Conservation (phyloP, 2,797 vertebrate genomes). For the Gymnoscopelus microlampas region DNA sequence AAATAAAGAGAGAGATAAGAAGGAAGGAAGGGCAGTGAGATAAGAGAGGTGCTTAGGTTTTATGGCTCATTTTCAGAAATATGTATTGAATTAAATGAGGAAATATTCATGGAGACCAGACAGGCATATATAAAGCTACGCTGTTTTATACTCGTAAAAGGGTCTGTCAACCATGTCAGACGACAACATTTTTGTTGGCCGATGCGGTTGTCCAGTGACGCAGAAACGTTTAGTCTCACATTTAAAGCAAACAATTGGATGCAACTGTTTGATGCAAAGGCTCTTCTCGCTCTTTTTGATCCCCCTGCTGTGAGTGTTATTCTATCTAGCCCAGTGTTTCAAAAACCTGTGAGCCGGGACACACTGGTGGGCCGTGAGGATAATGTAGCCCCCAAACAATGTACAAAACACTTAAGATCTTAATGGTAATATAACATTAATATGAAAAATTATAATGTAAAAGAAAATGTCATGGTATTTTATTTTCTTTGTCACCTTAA, state of each 20-base stretch:
- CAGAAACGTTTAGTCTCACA: too few relatives aligned
- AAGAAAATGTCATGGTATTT: too few relatives aligned
- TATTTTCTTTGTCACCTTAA: too few relatives aligned
- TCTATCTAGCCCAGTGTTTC: background rate
- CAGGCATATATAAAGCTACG: constrained; percentile 17
- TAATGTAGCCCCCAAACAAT: too few relatives aligned
- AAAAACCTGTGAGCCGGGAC: too few relatives aligned
- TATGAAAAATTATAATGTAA: too few relatives aligned
- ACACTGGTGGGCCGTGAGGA: too few relatives aligned
- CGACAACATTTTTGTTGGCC: too few relatives aligned
- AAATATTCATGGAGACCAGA: constrained; percentile 44
- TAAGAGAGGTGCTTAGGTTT: constrained; percentile 16
- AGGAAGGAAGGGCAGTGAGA: background rate
- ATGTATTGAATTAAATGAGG: constrained; percentile 46
- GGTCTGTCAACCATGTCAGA: too few relatives aligned
- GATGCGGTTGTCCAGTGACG: too few relatives aligned
- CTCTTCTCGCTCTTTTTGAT: constrained; percentile 63
- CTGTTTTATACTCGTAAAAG: constrained; percentile 16
- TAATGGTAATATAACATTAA: too few relatives aligned
- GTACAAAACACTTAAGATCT: too few relatives aligned
- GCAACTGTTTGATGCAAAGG: constrained; percentile 56
- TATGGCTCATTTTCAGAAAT: constrained; percentile 38
- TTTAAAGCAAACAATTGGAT: constrained; percentile 51
- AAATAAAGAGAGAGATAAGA: background rate
- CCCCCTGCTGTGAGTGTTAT: constrained; percentile 51